phyloP scores from a whole-genome alignment of 2,797 vertebrate species.

The Manis pentadactyla region DNA sequence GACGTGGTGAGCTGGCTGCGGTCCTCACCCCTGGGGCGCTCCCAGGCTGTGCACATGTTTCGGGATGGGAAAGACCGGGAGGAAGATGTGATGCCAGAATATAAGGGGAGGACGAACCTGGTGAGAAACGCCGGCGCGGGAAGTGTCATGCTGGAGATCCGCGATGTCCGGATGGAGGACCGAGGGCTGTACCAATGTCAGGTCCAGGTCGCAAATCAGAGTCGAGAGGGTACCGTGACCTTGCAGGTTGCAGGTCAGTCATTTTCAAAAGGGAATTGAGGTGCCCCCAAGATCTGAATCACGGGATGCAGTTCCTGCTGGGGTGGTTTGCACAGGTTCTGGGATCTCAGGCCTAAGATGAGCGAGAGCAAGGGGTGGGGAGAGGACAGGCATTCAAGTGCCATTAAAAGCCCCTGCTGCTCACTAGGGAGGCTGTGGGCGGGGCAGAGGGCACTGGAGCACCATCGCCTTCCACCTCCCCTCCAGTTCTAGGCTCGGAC shows the following conservation, averaged over 20 bases:
- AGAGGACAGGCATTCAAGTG: neutral
- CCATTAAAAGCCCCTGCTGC: neutral
- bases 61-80: slow-evolving; percentile 40
- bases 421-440: neutral
- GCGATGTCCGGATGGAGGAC: slow-evolving; percentile 62
- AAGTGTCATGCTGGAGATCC: slow-evolving; percentile 59
- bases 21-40: neutral
- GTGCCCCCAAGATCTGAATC: neutral
- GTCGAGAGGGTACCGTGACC: slow-evolving; percentile 50
- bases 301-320: neutral
- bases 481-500: slow-evolving; percentile 68
- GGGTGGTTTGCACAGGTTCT: neutral
- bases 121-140: neutral
- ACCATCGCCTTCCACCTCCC: neutral
- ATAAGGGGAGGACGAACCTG: slow-evolving; percentile 71
- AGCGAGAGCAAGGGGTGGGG: no score
- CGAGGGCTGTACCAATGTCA: slow-evolving; percentile 68
- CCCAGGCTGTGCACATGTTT: slow-evolving; percentile 55
- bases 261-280: neutral
- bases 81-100: slow-evolving; percentile 58
- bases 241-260: slow-evolving; percentile 75
- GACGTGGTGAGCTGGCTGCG: slow-evolving; percentile 69
- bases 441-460: neutral
- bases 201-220: slow-evolving; percentile 63
- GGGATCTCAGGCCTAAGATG: neutral